Evolutionary conservation across 1,140 invertebrate genomes (phyloP), one percentile per base, ranked within the genome.

Genomic region (Drosophila pseudoobscura): DNA sequence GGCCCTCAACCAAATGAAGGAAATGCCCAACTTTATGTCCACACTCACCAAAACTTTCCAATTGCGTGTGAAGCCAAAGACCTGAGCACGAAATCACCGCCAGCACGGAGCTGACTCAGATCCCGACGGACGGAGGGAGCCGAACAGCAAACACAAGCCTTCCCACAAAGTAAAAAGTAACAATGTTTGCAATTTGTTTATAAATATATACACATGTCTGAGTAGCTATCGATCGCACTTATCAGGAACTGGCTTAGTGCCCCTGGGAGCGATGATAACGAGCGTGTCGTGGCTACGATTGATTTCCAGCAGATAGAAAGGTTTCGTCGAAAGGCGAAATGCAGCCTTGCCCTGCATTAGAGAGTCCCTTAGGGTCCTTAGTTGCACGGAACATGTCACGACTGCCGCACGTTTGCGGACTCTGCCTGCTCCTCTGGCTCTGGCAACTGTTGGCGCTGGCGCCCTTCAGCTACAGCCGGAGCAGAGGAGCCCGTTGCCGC

Each of bases 1-100:
- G 31, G 91, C 90, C n/a, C 94, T 95, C 91, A 93, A 94, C 82
- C 91, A 92, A 49, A 95, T 94, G 91, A 96, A 96, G 90, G 95
- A 96, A 87, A 94, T 96, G 69, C 95, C 96, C 9, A 95, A 93
- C 69, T 93, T 96, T 39, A 93, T 95, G 6, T 94, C 94, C n/a
- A 96, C 95, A 74, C 90, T 96, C 15, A 96, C 96, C 26, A 94
- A 95, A 64, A 87, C 87, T 2, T 89, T 93, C 60, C 74, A 90
- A 45, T 80, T 93, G 39, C 82, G 76, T 41, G 83, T 90, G 2
- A 91, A 91, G 46, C 78, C 57, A 22, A 76, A 66, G 60, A 54
- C 29, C 72, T 75, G 41, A 72, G 11, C 20, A 6, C 8, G 29
- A 45, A 78, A 44, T 22, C 50, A 60, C 24, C n/a, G 20, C 24